Base-by-base conservation (phyloP, 2,888 invertebrate genomes). In the Tubulanus polymorphus region DNA sequence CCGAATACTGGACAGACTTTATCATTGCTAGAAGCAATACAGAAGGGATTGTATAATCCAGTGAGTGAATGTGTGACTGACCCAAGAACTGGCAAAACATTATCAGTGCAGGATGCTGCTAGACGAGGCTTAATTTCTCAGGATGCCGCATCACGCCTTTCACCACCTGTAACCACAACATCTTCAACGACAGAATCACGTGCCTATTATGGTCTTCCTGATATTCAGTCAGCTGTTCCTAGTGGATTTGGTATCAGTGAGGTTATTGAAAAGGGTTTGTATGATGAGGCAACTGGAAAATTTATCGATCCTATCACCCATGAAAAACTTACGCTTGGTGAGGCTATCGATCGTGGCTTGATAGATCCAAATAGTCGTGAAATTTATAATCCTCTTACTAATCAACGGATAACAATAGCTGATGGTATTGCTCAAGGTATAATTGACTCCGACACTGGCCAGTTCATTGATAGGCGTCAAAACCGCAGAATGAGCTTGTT, bases 401-500 rank as follows among this genome's bases (percentile, higher is more conserved):
- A 88, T 64, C 88, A 92, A 76, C 85, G 88, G 63, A 83, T 97
- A 69, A 93, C 93, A 15, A 87, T 97, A 50, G 88, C 91, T 63
- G 93, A 96, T 80, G 95, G 95, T 8, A 91, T 97, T 63, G 87
- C 88, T 64, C 86, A 89, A 80, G 87, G 93, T 63, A 87, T 95
- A 63, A 84, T 97, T 54, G 93, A 96, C 78, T 89, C 78, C 37
- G 65, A 70, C 53, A 68, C 66, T 53, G 93, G 93, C n/a, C 86
- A 85, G 69, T 88, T 88, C 26, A 83, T 85, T 48, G 90, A 92
- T 81, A 90, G 89, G 0, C 79, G 85, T 46, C 86, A 85, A 37
- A 88, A 88, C 30, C 84, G 86, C 35, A 88, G 88, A 75, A 83
- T 93, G 58, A 87, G 88, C 29, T 82, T 94, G 6, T 86, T 86